Evolutionary conservation across 2,797 vertebrate genomes (phyloP), one percentile per base, ranked within the genome.

Genomic region (Numenius phaeopus): DNA sequence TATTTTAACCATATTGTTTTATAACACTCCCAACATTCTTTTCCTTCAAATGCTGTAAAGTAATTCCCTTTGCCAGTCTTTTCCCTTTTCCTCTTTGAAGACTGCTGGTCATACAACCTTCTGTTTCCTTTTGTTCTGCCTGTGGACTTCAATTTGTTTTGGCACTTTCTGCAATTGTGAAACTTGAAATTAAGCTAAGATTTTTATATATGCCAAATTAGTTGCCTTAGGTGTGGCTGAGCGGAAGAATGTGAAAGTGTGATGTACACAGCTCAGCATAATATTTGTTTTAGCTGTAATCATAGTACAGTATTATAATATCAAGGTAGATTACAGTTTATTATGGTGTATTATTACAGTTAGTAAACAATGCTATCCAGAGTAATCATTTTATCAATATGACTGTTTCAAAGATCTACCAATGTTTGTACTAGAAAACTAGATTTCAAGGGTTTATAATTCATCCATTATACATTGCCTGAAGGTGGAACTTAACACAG

Each of bases 271-370:
- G 49, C 62, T 95, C 32, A 86, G 57, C 32, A 55, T 93, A 90
- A 65, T 91, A 89, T 94, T 96, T 97, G 65, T 42, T 94, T 90
- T 96, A 93, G 52, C 61, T 91, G 66, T 86, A 92, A 94, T 92
- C 42, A 50, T 29, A 82, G 24, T 58, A 59, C 17, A 39, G 11
- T 70, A 70, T 88, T 81, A 52, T 29, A 95, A 89, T 75, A 81
- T 44, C 55, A 81, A 73, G 42, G 42, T 70, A 75, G 92, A 79
- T 87, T 96, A 72, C 67, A 1, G 0, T 95, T 96, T 97, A 86
- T 89, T 84, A 79, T 9, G 14, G n/a, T 80, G 40, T 59, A n/a
- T 82, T 91, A 90, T 42, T 86, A 87, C 73, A 89, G 47, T 85
- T 82, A 72, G 94, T 91, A 96, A 96, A 94, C 78, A 95, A 34